Conservation (phyloP, 1,140 invertebrate genomes). For the Drosophila gunungcola region DNA sequence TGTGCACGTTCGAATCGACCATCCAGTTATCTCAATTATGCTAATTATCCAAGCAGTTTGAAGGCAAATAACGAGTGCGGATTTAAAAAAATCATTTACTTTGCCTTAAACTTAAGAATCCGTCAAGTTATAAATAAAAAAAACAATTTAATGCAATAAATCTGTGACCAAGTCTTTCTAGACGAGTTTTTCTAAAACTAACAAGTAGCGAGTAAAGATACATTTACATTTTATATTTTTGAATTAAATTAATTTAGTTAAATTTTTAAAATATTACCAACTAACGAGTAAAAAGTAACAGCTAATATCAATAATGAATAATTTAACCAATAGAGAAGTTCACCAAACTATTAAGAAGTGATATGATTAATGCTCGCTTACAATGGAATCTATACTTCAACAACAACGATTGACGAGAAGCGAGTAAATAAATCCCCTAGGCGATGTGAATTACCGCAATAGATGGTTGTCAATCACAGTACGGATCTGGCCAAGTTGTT, state of each 20-base stretch:
- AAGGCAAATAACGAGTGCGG: conserved; percentile 7
- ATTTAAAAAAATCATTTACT: neutral
- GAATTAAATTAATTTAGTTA: too few relatives aligned
- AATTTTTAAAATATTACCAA: neutral
- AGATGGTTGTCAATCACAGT: conserved; percentile 42
- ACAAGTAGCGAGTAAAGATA: neutral
- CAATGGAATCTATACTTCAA: neutral
- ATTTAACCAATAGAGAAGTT: too few relatives aligned
- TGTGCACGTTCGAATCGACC: conserved; percentile 20
- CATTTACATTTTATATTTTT: too few relatives aligned
- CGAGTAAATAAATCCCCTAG: conserved; percentile 17
- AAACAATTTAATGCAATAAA: too few relatives aligned
- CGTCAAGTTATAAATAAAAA: neutral
- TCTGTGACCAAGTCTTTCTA: too few relatives aligned
- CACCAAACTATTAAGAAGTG: too few relatives aligned
- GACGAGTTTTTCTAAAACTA: neutral
- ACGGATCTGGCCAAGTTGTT: conserved; percentile 27
- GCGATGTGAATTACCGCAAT: conserved; percentile 33
- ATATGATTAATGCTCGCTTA: too few relatives aligned
- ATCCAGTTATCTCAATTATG: conserved; percentile 44
- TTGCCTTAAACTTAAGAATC: neutral
- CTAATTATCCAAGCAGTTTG: conserved; percentile 24
- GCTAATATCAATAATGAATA: too few relatives aligned
- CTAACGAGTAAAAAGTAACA: too few relatives aligned
- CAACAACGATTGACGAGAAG: neutral